These are phyloP conservation scores for Drosophila pectinifera DNA, from an alignment of 1,140 invertebrate species.

Conservation along the genomic window DNA sequence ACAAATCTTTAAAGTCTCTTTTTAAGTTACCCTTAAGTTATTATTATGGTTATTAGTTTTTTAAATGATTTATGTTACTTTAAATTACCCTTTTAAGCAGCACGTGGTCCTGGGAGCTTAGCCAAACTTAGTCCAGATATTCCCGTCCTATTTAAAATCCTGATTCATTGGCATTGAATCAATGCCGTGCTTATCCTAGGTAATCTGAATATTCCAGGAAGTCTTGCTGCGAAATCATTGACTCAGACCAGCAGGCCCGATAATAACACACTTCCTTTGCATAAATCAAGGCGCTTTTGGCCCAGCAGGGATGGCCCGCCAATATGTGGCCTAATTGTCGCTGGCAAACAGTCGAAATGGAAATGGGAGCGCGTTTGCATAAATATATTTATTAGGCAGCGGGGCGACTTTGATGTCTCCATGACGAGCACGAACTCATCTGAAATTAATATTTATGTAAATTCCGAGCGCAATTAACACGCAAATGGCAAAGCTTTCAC, in stretches of 20 bases:
- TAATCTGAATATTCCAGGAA: conserved; percentile 15
- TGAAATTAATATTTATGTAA: conserved; percentile 63
- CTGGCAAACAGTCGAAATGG: conserved; percentile 49
- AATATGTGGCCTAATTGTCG: conserved; percentile 59
- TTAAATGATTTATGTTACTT: neutral
- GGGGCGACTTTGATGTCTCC: conserved; percentile 59
- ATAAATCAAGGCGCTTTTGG: conserved; percentile 58
- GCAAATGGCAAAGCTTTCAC: conserved; percentile 63
- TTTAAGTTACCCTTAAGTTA: neutral
- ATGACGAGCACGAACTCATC: conserved; percentile 37
- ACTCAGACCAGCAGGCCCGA: conserved; percentile 43
- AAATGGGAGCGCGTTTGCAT: conserved; percentile 66
- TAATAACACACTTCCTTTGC: conserved; percentile 59
- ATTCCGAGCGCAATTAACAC: conserved; percentile 68
- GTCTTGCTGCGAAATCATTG: conserved; percentile 56
- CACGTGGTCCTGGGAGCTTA: neutral
- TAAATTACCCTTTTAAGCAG: too few species aligned
- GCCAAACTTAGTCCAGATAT: neutral
- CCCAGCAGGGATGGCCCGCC: conserved; percentile 34
- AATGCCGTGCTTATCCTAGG: neutral
- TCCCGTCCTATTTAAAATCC: neutral
- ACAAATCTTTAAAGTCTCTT: neutral
- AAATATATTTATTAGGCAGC: conserved; percentile 68
- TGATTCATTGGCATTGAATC: conserved; percentile 1
- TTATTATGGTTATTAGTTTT: too few species aligned